Conservation (phyloP, 2,113 vertebrate genomes). For the western clawed frog (Xenopus tropicalis) region UCB_Xtro_10.0 CM004446.2:71774001-71774500, state of each 20-base stretch:
- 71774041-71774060: not conserved
- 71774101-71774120: not conserved
- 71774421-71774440: not conserved
- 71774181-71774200: not conserved
- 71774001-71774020: not conserved
- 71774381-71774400: not conserved
- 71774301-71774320: not conserved
- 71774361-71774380: not conserved
- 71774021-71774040: not conserved
- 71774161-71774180: slow-evolving; percentile 2
- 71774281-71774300: not conserved
- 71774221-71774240: not conserved
- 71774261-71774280: not conserved
- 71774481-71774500: no score
- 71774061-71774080: not conserved
- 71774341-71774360: not conserved
- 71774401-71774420: slow-evolving; percentile 9
- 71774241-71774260: not conserved
- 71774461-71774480: not conserved
- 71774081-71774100: not conserved
- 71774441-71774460: not conserved
- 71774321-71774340: not conserved
- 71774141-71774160: not conserved
- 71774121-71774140: not conserved
- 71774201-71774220: slow-evolving; percentile 3